phyloP scores from a whole-genome alignment of 2,113 vertebrate species.

The Paracanthobrama guichenoti region DNA sequence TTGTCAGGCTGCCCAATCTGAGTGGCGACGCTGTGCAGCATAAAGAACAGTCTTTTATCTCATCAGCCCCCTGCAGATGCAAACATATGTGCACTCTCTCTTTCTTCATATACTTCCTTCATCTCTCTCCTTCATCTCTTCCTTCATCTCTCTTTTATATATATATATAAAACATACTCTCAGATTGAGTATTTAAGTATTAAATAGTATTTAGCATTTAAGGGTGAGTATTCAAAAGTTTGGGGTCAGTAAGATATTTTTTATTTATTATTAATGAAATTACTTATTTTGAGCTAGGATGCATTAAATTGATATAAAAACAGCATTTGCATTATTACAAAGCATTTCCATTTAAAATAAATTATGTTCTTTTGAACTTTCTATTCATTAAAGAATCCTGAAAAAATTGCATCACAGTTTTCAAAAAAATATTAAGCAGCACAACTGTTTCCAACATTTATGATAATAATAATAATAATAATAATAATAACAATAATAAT shows the following conservation, averaged over 20 bases:
- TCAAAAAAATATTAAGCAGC: neutral
- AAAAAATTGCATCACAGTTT: too few relatives aligned
- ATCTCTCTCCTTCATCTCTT: too few relatives aligned
- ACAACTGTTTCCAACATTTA: neutral
- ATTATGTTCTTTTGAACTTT: neutral
- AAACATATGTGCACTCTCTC: neutral
- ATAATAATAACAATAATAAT: neutral
- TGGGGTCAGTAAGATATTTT: neutral
- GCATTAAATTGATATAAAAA: neutral
- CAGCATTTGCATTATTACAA: neutral
- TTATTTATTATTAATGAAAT: too few relatives aligned
- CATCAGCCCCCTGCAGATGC: slow-evolving; percentile 48
- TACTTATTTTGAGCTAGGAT: neutral
- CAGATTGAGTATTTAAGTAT: too few relatives aligned
- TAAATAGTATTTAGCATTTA: too few relatives aligned
- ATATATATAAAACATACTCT: too few relatives aligned
- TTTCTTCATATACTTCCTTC: neutral
- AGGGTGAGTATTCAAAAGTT: neutral
- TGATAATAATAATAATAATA: neutral
- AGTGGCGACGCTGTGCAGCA: slow-evolving; percentile 63
- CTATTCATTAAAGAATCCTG: too few relatives aligned
- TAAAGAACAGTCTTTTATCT: slow-evolving; percentile 77
- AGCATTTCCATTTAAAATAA: neutral
- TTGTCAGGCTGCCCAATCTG: slow-evolving; percentile 70
- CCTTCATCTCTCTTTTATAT: too few relatives aligned